Base-by-base conservation (phyloP, 2,797 vertebrate genomes). In the Nasua narica region DNA sequence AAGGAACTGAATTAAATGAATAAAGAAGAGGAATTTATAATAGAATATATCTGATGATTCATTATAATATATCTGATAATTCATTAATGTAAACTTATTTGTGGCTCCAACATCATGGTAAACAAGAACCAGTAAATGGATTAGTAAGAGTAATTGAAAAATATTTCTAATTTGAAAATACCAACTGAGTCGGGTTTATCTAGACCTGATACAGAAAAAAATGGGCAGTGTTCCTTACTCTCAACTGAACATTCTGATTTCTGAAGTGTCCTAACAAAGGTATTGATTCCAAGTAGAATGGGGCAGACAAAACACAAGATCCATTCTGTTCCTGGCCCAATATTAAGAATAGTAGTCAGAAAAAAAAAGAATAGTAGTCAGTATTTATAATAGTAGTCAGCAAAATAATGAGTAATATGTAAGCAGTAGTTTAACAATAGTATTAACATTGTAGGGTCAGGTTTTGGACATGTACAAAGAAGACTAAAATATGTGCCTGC, bases 31-130 rank as follows among this genome's bases (percentile, higher is more conserved):
- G 46, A 93, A 85, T 95, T 94, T 96, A 58, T 84, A 96, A 65
- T 90, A 92, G 54, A n/a, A 48, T 81, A 77, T 70, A 46, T 50
- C 40, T 91, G 74, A 88, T 96, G 79, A 86, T 67, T 95, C 62
- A 90, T 67, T 90, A 84, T 72, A 21, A 52, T 77, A 79, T 65
- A 50, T 48, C 50, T 94, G 85, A 88, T 95, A 76, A 86, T 76
- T 95, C 62, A 88, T 69, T 92, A 95, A 90, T 91, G 78, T 94
- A 96, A 97, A 87, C 56, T 85, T 96, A 95, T 92, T 95, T 93
- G 85, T 96, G 95, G 78, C 43, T 96, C 92, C 87, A 98, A 76
- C 56, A 87, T 95, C 48, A 43, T 83, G 58, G 78, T 88, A 96
- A 96, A 76, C 78, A 95, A 87, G 70, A 85, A 46, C 91, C 67